Evolutionary conservation across 2,797 vertebrate species (phyloP).

Genomic region (Heteromormyrus szaboi): DNA sequence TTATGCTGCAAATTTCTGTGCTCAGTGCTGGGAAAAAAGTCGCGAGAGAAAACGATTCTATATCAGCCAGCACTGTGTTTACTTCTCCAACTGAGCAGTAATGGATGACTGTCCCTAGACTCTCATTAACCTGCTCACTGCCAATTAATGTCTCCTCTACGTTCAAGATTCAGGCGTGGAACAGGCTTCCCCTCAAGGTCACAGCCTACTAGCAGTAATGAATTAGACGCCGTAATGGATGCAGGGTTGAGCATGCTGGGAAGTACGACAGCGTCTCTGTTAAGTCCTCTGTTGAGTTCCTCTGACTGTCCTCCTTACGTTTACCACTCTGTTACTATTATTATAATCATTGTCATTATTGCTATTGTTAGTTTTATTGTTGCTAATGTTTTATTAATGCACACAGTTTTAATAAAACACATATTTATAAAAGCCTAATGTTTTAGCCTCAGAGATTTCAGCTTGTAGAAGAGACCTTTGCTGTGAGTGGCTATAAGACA

Average conservation of each 20-base stretch:
- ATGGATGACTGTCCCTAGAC: neutral
- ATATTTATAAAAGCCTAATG: neutral
- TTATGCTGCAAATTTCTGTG: neutral
- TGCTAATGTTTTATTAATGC: neutral
- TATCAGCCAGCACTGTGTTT: neutral
- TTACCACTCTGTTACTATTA: neutral
- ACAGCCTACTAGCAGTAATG: neutral
- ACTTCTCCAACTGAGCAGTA: neutral
- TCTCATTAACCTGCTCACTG: neutral
- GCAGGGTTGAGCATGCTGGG: neutral
- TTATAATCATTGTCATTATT: neutral
- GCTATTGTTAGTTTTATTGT: neutral
- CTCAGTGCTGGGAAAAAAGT: neutral
- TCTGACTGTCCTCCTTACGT: neutral
- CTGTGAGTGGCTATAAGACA: neutral
- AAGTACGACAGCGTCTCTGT: neutral
- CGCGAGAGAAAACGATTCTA: neutral
- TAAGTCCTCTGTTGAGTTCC: neutral
- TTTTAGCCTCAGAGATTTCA: neutral
- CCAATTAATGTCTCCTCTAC: conserved; percentile 1
- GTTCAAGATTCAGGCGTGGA: neutral
- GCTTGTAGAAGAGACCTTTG: neutral
- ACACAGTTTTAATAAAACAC: neutral
- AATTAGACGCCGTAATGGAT: neutral
- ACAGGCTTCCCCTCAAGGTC: neutral